Evolutionary conservation across 2,888 invertebrate genomes (phyloP).

Genomic region (Drosophila bunnanda): DNA sequence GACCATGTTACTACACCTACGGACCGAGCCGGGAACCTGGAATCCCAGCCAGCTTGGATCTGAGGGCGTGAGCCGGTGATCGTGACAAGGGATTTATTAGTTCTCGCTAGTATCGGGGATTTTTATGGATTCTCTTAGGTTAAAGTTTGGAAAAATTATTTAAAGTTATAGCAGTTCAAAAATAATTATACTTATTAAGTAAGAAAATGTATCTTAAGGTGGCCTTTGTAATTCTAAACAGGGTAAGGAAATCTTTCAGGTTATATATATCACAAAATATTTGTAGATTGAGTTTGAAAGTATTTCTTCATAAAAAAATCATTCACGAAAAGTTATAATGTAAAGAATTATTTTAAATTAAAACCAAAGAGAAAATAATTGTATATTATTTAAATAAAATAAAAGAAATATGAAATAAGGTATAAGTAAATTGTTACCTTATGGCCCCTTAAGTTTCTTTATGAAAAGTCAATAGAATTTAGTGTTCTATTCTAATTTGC

Average conservation of each 20-base stretch:
- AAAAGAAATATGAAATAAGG: rapidly evolving
- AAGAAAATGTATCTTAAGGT: background rate
- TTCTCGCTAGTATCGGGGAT: background rate
- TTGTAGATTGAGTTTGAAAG: background rate
- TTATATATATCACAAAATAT: background rate
- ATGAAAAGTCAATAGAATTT: background rate
- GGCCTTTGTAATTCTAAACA: too few species aligned
- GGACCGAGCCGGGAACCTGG: conserved; percentile 36
- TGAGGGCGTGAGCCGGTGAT: conserved; percentile 28
- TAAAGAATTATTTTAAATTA: background rate
- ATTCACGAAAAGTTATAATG: background rate
- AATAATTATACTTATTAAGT: background rate
- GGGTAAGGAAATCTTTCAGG: background rate
- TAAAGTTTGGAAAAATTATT: background rate
- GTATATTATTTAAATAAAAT: background rate
- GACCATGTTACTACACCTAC: conserved; percentile 78
- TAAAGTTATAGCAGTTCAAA: background rate
- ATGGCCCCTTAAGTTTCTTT: background rate
- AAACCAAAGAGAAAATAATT: background rate
- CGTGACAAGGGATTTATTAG: conserved; percentile 3
- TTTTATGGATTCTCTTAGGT: background rate
- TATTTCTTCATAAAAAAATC: background rate
- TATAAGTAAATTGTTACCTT: background rate
- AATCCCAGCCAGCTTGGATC: conserved; percentile 3
- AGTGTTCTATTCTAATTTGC: too few species aligned